Base-by-base conservation (phyloP, 2,888 invertebrate species). In the Lamproptera curius region DNA sequence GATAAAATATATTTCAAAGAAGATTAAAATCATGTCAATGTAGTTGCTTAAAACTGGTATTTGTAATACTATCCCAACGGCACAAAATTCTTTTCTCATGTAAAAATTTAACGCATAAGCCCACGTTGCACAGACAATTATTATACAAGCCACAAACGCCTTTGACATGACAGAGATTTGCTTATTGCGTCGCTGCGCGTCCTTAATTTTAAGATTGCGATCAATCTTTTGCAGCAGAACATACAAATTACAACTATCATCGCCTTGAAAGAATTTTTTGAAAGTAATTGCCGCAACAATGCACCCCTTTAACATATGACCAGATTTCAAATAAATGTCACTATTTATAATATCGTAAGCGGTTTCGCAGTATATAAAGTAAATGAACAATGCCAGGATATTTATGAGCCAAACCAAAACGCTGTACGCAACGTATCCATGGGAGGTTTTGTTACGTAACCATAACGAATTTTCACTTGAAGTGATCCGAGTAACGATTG, bases 211-310 rank as follows among this genome's bases (percentile, higher is more conserved):
- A 1, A 82, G 41, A 15, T 51, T 52, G 8, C 73, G 63, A 46
- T 81, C 77, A 17, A 80, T 63, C 57, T 62, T 77, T 52, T 81
- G 81, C 20, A 81, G 53, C 42, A 77, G 79, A 0, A 81, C 76
- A 45, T 71, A 79, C 4, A 81, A 54, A 51, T 70, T 63, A 39
- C 71, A 65, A 43, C 51, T 55, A 8, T 47, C 35, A 17, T 51
- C 45, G 23, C 49, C 39, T 2, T 57, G 50, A 1, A 16, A 36
- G 20, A 64, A 59, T 44, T 67, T 75, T 37, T 59, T 59, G 52
- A 60, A 65, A 1, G 68, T 58, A 9, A 70, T 51, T 1, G 59
- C 46, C 2, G 58, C 37, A 16, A 63, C 67, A 15, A 63, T 55
- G 0, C 55, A 17, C 10, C 62, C 61, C 16, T 64, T 65, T 23